Conservation (phyloP, 1,140 invertebrate genomes). For the Pseudoatta argentina region DNA sequence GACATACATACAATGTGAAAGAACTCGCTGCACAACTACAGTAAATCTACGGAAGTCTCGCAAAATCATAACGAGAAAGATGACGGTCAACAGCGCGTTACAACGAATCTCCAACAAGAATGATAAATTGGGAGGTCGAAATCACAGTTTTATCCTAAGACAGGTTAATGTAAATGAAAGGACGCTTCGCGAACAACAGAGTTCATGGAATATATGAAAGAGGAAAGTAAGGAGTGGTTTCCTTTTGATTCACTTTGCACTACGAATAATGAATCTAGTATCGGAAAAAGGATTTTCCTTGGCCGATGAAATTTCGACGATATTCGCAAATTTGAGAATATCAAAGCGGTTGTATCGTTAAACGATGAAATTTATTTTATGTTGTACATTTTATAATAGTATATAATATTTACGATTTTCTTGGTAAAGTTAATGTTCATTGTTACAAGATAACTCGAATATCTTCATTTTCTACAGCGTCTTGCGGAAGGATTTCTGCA, state of each 20-base stretch:
- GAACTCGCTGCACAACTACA: background rate
- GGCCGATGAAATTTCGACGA: background rate
- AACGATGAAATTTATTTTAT: background rate
- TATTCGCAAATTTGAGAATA: background rate
- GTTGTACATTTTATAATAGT: background rate
- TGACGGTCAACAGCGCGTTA: constrained; percentile 35
- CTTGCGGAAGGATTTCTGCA: constrained; percentile 24
- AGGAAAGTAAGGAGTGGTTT: background rate
- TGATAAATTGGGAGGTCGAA: constrained; percentile 39
- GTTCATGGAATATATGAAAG: background rate
- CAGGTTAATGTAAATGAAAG: constrained; percentile 53
- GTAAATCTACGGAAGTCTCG: background rate
- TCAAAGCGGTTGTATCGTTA: background rate
- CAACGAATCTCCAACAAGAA: constrained; percentile 30
- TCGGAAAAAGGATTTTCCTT: background rate
- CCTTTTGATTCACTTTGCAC: background rate
- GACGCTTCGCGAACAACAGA: constrained; percentile 25
- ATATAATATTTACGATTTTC: background rate
- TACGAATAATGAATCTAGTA: constrained; percentile 22
- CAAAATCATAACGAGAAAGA: constrained; percentile 28
- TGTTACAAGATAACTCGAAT: constrained; percentile 20
- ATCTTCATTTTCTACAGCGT: constrained; percentile 20
- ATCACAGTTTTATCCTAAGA: constrained; percentile 46
- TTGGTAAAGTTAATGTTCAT: constrained; percentile 16
- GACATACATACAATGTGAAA: background rate